Conservation (phyloP, 2,113 vertebrate genomes). For the Alethe diademata region DNA sequence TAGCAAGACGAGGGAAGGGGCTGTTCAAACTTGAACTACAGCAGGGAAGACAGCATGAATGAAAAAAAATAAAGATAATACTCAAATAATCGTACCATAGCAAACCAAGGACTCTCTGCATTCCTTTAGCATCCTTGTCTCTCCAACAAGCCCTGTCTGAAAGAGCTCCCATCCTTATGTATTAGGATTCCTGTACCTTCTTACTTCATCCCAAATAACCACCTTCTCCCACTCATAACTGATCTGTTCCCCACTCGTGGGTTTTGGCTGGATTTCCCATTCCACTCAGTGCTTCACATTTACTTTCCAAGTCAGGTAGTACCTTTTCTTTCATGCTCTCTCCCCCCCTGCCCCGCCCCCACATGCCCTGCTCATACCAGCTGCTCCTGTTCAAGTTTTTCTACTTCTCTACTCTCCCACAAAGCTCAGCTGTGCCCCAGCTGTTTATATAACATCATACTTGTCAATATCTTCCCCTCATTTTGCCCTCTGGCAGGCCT, state of each 20-base stretch:
- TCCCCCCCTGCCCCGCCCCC: no score
- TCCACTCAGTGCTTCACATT: not conserved
- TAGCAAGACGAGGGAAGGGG: not conserved
- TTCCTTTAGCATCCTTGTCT: not conserved
- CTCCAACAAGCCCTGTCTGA: not conserved
- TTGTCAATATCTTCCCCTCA: not conserved
- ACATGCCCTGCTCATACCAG: not conserved
- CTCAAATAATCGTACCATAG: not conserved
- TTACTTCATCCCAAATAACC: not conserved
- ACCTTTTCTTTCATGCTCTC: not conserved
- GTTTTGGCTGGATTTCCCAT: not conserved
- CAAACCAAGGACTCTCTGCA: not conserved
- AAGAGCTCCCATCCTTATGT: not conserved
- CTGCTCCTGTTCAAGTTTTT: not conserved
- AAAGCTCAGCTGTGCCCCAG: not conserved
- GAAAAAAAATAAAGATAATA: not conserved
- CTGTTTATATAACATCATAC: not conserved
- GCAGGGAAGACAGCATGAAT: not conserved
- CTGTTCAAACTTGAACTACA: not conserved
- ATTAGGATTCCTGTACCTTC: not conserved
- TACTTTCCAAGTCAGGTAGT: not conserved
- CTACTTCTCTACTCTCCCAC: not conserved
- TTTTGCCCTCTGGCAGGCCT: not conserved
- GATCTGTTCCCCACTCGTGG: not conserved
- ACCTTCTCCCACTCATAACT: not conserved